These are phyloP conservation scores for Lota lota DNA, from an alignment of 2,113 vertebrate species.

Conservation along the genomic window DNA sequence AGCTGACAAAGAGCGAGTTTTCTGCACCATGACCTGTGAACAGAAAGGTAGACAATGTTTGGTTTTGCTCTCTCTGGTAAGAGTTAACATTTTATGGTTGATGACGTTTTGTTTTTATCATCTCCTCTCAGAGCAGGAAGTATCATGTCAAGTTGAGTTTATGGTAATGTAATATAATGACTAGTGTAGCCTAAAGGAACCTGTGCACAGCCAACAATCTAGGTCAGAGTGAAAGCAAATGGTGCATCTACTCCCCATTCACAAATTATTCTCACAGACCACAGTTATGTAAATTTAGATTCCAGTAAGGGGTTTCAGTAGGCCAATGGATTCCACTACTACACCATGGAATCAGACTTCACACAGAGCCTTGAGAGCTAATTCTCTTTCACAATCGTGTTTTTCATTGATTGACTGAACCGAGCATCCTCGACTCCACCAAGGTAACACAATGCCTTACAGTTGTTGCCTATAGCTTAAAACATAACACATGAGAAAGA, in stretches of 20 bases:
- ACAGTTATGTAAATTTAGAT: neutral
- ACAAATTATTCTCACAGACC: conserved; percentile 20
- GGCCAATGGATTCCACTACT: neutral
- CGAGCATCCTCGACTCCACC: conserved; percentile 9
- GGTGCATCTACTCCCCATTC: conserved; percentile 15
- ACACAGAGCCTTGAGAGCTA: conserved; percentile 14
- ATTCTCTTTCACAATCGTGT: neutral
- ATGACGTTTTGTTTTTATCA: too few species aligned
- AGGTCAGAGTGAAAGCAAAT: conserved; percentile 4
- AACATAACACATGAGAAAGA: neutral
- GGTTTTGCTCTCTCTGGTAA: too few species aligned
- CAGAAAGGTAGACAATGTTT: neutral
- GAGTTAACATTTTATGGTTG: too few species aligned
- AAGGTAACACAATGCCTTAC: conserved; percentile 30
- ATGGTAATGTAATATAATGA: neutral
- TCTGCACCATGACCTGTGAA: conserved; percentile 29
- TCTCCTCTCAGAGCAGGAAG: too few species aligned
- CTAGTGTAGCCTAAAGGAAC: too few species aligned
- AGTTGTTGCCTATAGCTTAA: conserved; percentile 21
- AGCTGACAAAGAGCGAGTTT: conserved; percentile 28
- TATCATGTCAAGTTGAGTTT: too few species aligned
- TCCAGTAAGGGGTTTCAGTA: conserved; percentile 7
- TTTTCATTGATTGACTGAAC: conserved; percentile 8
- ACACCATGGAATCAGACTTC: conserved; percentile 17
- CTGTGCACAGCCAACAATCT: neutral